Evolutionary conservation across 1,140 invertebrate species (phyloP), one percentile per base, ranked within the genome.

Genomic region (Aphaenogaster floridana): DNA sequence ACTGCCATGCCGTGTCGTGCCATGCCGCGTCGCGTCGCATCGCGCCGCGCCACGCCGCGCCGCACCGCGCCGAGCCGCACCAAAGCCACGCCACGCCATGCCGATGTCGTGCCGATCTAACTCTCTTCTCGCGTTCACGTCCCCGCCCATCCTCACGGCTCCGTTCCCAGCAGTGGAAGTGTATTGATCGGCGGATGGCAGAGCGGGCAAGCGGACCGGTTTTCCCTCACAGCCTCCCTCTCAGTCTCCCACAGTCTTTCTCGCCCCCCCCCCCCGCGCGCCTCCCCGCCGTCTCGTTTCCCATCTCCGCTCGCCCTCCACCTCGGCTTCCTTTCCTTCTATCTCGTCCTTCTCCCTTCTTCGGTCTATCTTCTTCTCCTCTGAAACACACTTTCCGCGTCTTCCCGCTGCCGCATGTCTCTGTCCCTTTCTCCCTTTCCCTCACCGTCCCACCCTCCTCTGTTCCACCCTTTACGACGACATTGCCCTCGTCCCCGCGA

Each of bases 111-210:
- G 39, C 80, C 80, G 54, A 59, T 74, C 80, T 84, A 28, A 15
- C 69, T 74, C 57, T 84, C 79, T 42, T 54, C 54, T 71, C 63
- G 36, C 21, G 21, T 57, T 77, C 66, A 34, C 42, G 81, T 89
- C 66, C 50, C 69, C 68, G 74, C 83, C 76, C 84, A 89, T 72
- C 86, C 88, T 81, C 76, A 86, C 78, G 86, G 83, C 78, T 81
- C 78, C 83, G 89, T 90, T 79, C 86, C 87, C 76, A 89, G 86
- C 87, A 69, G 88, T 91, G 89, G 87, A 85, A 86, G 91, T 90
- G 91, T 93, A 92, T 92, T 92, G 91, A 92, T 92, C 91, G 90
- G 87, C 76, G 78, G 78, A 74, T 85, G 84, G 80, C 59, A 88
- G 88, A 86, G 69, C 88, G 87, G 84, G 74, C 85, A 81, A 74